Evolutionary conservation across 2,113 vertebrate genomes (phyloP).

Genomic region (Mobula hypostoma): DNA sequence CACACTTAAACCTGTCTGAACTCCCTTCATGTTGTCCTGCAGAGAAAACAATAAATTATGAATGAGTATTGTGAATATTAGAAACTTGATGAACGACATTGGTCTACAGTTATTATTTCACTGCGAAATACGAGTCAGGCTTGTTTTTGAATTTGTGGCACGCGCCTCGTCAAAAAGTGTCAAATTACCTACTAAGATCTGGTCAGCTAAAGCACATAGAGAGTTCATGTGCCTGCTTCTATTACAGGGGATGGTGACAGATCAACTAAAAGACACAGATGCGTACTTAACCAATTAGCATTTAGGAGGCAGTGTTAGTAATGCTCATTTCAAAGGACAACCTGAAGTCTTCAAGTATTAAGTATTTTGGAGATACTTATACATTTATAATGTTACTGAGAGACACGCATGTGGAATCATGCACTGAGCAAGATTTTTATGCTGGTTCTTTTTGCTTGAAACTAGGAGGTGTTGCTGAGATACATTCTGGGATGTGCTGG

Average conservation of each 20-base stretch:
- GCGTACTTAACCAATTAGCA: neutral
- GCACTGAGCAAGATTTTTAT: neutral
- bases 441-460: neutral
- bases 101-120: conserved; percentile 30
- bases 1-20: conserved; percentile 5
- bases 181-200: neutral
- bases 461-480: neutral
- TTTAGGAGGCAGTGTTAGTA: conserved; percentile 12
- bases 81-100: conserved; percentile 21
- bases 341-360: neutral
- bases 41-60: conserved; percentile 34
- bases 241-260: neutral
- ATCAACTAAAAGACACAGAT: neutral
- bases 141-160: conserved; percentile 24
- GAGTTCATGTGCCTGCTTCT: conserved; percentile 17
- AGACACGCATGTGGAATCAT: neutral
- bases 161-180: neutral
- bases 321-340: neutral
- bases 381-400: neutral
- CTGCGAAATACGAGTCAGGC: conserved; percentile 7
- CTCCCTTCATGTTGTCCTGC: conserved; percentile 21
- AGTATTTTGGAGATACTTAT: neutral
- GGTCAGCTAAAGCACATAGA: neutral
- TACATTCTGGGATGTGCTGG: no score
- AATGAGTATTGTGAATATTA: conserved; percentile 23